These are phyloP conservation scores for Spondyliosoma cantharus DNA, from an alignment of 2,797 vertebrate species.

Conservation along the genomic window DNA sequence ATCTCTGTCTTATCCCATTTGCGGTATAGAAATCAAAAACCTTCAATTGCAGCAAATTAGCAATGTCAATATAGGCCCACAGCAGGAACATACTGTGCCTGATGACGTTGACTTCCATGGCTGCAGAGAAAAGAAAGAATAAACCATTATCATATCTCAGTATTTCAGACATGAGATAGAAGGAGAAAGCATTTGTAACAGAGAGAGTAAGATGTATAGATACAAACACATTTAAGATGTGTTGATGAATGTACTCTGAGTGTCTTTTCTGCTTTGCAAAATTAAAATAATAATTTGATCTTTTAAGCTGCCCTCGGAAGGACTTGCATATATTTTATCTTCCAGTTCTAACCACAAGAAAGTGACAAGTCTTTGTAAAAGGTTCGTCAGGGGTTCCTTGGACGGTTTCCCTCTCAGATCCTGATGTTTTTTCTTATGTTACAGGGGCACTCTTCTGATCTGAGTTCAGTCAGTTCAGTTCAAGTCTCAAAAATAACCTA, in stretches of 20 bases:
- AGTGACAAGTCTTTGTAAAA: neutral
- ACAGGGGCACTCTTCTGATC: neutral
- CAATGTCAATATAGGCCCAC: neutral
- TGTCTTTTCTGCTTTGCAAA: neutral
- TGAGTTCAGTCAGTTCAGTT: no score
- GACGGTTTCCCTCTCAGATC: slow-evolving; percentile 1
- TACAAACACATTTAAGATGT: neutral
- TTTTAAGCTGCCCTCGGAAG: neutral
- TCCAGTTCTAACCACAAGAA: neutral
- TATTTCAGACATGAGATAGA: neutral
- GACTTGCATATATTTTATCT: neutral
- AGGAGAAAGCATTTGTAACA: neutral
- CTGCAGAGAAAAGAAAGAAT: neutral
- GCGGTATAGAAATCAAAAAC: neutral
- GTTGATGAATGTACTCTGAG: no score
- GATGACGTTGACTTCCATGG: neutral
- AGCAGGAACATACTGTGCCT: neutral
- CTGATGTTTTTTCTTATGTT: neutral
- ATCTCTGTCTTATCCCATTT: neutral
- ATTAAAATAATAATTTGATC: neutral
- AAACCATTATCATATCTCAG: neutral
- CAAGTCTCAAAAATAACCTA: neutral
- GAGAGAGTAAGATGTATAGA: neutral
- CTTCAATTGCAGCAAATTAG: neutral
- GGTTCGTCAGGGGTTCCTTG: neutral